Percentiles rank a stretch among this genome's conserved stretches.
Conservation (phyloP, 2,797 vertebrate species). For the Malacoraja senta region DNA sequence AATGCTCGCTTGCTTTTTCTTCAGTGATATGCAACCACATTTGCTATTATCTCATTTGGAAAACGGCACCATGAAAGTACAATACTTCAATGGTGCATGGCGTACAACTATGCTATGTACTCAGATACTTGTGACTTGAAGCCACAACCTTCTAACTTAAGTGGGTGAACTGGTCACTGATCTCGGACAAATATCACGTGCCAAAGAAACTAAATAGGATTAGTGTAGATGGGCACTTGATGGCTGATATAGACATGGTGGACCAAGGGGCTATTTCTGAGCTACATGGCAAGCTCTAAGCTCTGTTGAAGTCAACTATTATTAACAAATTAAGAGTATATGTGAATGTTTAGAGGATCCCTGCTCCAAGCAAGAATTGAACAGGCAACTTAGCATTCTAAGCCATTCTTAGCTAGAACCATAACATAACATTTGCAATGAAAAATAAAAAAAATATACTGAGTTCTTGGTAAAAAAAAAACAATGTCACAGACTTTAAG, state of each 20-base stretch:
- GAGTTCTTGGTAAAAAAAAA: background rate
- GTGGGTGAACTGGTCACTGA: background rate
- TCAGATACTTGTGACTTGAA: background rate
- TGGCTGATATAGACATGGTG: too few species aligned
- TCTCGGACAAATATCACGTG: background rate
- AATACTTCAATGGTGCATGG: background rate
- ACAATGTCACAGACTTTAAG: background rate
- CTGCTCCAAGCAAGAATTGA: background rate
- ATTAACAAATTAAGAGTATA: background rate
- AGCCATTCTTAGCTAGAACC: background rate
- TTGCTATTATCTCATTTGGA: background rate
- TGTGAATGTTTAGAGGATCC: background rate
- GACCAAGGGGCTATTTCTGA: too few species aligned
- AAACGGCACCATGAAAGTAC: background rate
- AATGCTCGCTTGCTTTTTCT: background rate
- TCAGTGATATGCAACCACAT: background rate
- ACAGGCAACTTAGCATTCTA: too few species aligned
- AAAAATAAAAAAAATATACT: background rate
- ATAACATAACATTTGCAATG: background rate
- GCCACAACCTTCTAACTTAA: background rate
- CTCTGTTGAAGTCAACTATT: background rate
- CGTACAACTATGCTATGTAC: background rate
- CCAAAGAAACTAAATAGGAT: background rate
- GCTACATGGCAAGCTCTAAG: too few species aligned
- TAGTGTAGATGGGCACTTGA: too few species aligned